phyloP scores from a whole-genome alignment of 1,140 invertebrate species.

The Holotrichia oblita region DNA sequence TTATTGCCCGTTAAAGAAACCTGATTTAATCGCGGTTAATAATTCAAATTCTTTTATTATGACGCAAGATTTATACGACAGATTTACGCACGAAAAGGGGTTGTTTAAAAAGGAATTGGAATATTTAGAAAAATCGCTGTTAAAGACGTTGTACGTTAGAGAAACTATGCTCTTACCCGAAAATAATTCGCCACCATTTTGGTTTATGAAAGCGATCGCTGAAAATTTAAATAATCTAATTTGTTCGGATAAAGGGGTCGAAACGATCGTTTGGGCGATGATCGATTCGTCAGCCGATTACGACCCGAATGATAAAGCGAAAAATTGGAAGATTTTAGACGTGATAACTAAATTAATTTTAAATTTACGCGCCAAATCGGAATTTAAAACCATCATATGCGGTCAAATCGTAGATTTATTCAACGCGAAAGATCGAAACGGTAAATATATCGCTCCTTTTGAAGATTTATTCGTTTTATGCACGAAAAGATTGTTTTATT shows the following conservation, averaged over 20 bases:
- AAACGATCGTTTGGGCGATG: slow-evolving; percentile 69
- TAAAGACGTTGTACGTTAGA: slow-evolving; percentile 70
- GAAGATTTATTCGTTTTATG: slow-evolving; percentile 65
- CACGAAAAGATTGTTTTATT: slow-evolving; percentile 64
- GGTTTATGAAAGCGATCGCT: slow-evolving; percentile 70
- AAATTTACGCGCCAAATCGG: slow-evolving; percentile 62
- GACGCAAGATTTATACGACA: slow-evolving; percentile 65
- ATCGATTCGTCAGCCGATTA: slow-evolving; percentile 66
- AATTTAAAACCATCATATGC: slow-evolving; percentile 67
- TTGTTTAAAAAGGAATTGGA: slow-evolving; percentile 66
- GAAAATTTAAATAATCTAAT: slow-evolving; percentile 69
- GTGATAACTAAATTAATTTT: slow-evolving; percentile 71
- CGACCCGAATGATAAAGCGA: slow-evolving; percentile 61
- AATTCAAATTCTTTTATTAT: slow-evolving; percentile 60
- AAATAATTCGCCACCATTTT: slow-evolving; percentile 66
- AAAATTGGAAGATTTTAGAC: slow-evolving; percentile 74
- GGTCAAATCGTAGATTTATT: slow-evolving; percentile 64
- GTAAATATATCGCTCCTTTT: slow-evolving; percentile 47
- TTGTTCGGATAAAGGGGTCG: slow-evolving; percentile 68
- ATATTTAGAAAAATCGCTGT: slow-evolving; percentile 66
- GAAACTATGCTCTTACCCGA: slow-evolving; percentile 73
- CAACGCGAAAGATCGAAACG: slow-evolving; percentile 59
- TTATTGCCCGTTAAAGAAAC: slow-evolving; percentile 72
- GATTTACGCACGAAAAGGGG: slow-evolving; percentile 64
- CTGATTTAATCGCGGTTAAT: slow-evolving; percentile 51